phyloP scores from a whole-genome alignment of 2,113 vertebrate species.

The Nibea albiflora region DNA sequence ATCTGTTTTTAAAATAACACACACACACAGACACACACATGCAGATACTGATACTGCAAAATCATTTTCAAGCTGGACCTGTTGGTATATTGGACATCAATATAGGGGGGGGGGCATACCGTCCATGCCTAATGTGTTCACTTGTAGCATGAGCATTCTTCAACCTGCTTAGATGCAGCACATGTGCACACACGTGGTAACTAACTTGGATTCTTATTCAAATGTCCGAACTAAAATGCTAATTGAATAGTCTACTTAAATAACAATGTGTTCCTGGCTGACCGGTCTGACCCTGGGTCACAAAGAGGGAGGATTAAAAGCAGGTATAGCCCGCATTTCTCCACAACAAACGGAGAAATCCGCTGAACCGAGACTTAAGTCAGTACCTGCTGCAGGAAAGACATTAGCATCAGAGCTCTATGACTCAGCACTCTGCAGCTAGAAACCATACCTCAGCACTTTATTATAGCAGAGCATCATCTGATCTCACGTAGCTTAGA shows the following conservation, averaged over 20 bases:
- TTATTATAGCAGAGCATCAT: constrained; percentile 21
- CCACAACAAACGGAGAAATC: background rate
- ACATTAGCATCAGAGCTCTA: background rate
- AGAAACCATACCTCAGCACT: constrained; percentile 36
- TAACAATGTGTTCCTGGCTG: constrained; percentile 25
- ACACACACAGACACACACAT: background rate
- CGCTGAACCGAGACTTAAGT: background rate
- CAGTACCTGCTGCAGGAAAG: constrained; percentile 19
- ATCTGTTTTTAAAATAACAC: constrained; percentile 20
- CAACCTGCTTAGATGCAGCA: background rate
- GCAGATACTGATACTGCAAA: background rate
- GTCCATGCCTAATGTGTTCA: background rate
- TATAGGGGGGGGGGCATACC: background rate
- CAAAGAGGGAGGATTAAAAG: constrained; percentile 21
- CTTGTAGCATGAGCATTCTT: background rate
- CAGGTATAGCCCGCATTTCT: constrained; percentile 1
- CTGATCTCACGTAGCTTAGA: constrained; percentile 19
- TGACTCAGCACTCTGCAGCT: constrained; percentile 40
- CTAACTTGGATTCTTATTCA: background rate
- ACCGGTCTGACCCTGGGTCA: background rate
- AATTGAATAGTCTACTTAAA: constrained; percentile 36
- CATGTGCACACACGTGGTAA: background rate
- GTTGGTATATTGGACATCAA: background rate
- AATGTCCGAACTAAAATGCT: background rate
- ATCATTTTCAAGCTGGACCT: background rate